Conservation (phyloP, 2,113 vertebrate genomes). For the Oncorhynchus mykiss region DNA sequence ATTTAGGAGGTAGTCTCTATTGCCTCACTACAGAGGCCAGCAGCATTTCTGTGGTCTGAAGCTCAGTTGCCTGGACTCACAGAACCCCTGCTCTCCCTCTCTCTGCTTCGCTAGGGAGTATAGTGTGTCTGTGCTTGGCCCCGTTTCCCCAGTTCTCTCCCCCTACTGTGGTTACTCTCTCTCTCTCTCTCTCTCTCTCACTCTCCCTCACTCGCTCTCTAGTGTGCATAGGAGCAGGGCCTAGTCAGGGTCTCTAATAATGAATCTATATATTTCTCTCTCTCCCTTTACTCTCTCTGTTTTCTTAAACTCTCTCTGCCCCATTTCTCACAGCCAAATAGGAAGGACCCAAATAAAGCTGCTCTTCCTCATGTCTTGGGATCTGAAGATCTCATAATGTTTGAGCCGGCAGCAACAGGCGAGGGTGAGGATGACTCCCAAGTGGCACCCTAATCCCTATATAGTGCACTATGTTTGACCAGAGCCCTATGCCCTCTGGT, state of each 20-base stretch:
- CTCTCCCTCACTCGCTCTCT: background rate
- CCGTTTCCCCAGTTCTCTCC: background rate
- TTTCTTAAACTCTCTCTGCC: background rate
- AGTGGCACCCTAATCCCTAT: no score
- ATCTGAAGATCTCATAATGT: background rate
- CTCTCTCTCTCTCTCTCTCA: background rate
- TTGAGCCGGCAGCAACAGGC: no score
- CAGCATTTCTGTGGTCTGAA: slow-evolving; percentile 26
- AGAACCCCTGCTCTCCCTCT: background rate
- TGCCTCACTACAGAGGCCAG: background rate
- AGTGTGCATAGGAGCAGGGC: background rate
- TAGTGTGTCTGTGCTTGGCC: slow-evolving; percentile 1
- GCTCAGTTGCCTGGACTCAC: background rate
- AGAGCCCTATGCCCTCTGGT: no score
- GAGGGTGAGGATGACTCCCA: background rate
- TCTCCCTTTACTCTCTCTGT: background rate
- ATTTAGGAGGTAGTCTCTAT: no score
- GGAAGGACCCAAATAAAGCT: background rate
- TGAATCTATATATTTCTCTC: background rate
- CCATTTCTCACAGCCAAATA: slow-evolving; percentile 11
- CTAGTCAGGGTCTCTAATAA: background rate
- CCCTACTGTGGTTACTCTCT: background rate
- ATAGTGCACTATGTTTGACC: no score
- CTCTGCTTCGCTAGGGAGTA: background rate
- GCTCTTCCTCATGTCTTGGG: background rate